Conservation (phyloP, 2,113 vertebrate species). For the Ameiurus melas region DNA sequence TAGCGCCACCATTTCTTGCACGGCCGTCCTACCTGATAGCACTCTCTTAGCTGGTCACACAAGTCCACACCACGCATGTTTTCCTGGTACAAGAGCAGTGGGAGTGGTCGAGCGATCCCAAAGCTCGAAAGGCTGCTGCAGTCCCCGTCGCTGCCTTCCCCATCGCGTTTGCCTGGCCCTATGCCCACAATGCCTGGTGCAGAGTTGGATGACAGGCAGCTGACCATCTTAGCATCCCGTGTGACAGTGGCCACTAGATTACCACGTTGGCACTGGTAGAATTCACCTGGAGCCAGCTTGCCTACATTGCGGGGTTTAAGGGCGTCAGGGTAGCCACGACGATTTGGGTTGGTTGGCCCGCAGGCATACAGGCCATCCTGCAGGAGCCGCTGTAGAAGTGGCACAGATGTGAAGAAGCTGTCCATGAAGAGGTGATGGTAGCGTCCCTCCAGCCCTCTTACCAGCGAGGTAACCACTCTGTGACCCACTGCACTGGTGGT, state of each 20-base stretch:
- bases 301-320: conserved; percentile 74
- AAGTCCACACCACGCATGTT: conserved; percentile 80
- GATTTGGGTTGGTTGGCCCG: conserved; percentile 71
- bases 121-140: conserved; percentile 59
- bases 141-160: conserved; percentile 61
- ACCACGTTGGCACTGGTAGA: conserved; percentile 78
- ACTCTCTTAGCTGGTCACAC: conserved; percentile 78
- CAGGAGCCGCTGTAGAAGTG: conserved; percentile 74
- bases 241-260: conserved; percentile 78
- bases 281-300: conserved; percentile 75
- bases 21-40: conserved; percentile 78
- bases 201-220: conserved; percentile 76
- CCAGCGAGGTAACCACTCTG: conserved; percentile 71
- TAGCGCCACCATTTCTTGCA: conserved; percentile 83
- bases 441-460: conserved; percentile 73
- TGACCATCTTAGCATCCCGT: conserved; percentile 72
- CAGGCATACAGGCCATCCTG: conserved; percentile 75
- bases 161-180: conserved; percentile 66
- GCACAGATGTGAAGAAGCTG: conserved; percentile 78
- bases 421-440: conserved; percentile 79
- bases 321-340: conserved; percentile 75
- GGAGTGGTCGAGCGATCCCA: conserved; percentile 72
- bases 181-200: conserved; percentile 78
- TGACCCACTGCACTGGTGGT: conserved; percentile 61
- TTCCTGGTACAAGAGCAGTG: conserved; percentile 78